Evolutionary conservation across 2,797 vertebrate genomes (phyloP).

Genomic region (Sarcoramphus papa): DNA sequence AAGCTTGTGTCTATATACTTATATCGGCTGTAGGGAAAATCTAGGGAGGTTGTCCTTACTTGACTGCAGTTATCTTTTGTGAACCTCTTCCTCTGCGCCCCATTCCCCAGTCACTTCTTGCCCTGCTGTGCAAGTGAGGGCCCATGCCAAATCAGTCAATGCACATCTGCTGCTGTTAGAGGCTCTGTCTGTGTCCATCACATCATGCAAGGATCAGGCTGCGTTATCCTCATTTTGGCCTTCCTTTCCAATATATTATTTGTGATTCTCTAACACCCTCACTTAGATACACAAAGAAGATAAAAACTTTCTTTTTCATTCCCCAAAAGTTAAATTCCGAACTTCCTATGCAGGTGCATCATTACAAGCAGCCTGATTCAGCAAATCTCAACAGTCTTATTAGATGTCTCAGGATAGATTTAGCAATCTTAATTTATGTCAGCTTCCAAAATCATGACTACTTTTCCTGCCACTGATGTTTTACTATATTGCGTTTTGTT

Average conservation of each 20-base stretch:
- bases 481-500: neutral
- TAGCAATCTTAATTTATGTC: neutral
- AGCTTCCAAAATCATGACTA: neutral
- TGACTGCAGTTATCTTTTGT: neutral
- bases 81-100: neutral
- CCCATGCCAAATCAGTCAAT: neutral
- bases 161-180: neutral
- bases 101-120: neutral
- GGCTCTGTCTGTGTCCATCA: neutral
- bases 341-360: neutral
- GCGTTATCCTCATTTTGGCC: neutral
- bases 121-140: neutral
- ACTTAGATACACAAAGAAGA: neutral
- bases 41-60: neutral
- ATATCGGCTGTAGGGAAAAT: neutral
- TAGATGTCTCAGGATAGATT: neutral
- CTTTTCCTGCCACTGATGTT: neutral
- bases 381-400: neutral
- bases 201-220: neutral
- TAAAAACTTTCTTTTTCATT: neutral
- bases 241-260: neutral
- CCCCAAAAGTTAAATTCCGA: neutral
- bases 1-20: neutral
- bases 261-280: neutral
- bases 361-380: neutral